These are phyloP conservation scores for Coracopsis vasa DNA, from an alignment of 2,113 vertebrate species.

Conservation along the genomic window DNA sequence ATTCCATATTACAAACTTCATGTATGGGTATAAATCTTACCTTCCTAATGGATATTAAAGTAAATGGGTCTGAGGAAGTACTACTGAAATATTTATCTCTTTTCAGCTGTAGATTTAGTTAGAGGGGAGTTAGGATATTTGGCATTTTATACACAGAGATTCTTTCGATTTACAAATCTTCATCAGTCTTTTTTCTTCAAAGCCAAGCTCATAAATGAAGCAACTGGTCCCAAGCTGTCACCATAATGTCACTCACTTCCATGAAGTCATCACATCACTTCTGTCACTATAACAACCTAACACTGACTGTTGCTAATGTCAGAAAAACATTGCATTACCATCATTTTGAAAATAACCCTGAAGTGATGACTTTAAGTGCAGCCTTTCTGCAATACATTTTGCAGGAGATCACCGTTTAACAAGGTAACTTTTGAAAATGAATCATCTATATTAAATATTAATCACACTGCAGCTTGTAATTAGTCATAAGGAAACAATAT, in stretches of 20 bases:
- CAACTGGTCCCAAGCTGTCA: conserved; percentile 18
- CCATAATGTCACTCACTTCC: neutral
- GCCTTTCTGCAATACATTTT: neutral
- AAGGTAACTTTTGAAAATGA: neutral
- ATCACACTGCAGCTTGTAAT: neutral
- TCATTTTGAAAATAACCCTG: neutral
- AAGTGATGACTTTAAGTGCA: neutral
- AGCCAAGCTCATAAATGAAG: neutral
- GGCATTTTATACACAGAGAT: neutral
- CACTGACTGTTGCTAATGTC: neutral
- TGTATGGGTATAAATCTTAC: neutral
- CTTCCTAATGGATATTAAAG: neutral
- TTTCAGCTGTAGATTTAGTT: neutral
- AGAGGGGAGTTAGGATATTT: neutral
- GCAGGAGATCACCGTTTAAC: neutral
- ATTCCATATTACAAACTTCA: neutral
- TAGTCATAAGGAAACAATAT: neutral
- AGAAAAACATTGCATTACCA: neutral
- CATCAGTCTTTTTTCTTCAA: neutral
- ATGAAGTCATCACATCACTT: neutral
- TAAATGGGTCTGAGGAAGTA: neutral
- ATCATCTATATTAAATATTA: neutral
- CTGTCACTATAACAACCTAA: neutral
- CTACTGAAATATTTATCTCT: conserved; percentile 5
- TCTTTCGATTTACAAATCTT: conserved; percentile 12